Evolutionary conservation across 1,140 invertebrate species (phyloP).

Genomic region (Conopomorpha cramerella): DNA sequence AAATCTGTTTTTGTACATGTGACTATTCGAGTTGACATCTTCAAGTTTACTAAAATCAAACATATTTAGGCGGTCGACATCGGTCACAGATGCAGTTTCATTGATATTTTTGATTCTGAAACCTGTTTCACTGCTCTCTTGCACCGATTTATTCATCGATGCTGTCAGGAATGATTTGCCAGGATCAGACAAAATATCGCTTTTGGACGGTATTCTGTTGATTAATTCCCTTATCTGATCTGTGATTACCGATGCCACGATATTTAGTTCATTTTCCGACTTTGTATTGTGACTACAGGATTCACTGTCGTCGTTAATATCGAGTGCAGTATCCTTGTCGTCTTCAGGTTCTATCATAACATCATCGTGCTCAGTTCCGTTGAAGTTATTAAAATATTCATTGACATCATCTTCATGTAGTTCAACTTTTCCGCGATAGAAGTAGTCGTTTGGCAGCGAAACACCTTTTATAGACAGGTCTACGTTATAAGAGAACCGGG

Average conservation of each 20-base stretch:
- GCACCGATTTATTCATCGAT: too few relatives aligned
- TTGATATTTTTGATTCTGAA: conserved; percentile 12
- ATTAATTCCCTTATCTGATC: conserved; percentile 12
- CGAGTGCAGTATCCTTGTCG: conserved; percentile 5
- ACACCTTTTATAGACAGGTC: conserved; percentile 26
- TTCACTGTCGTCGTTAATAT: conserved; percentile 9
- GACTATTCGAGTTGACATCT: too few relatives aligned
- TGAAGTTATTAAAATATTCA: conserved; percentile 20
- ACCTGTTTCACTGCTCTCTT: too few relatives aligned
- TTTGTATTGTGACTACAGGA: conserved; percentile 7
- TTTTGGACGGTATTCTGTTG: conserved; percentile 12
- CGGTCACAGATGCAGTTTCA: conserved; percentile 3
- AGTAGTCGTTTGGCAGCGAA: conserved; percentile 29
- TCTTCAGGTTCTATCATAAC: conserved; percentile 15
- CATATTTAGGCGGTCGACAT: conserved; percentile 3
- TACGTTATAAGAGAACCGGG: conserved; percentile 16
- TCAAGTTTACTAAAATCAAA: conserved; percentile 24
- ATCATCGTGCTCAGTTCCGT: conserved; percentile 18
- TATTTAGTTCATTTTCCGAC: conserved; percentile 12
- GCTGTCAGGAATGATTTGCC: too few relatives aligned
- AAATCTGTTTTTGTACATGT: too few relatives aligned
- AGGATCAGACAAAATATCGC: conserved; percentile 7
- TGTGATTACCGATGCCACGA: conserved; percentile 7
- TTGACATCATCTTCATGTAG: conserved; percentile 17
- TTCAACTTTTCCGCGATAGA: conserved; percentile 28